Evolutionary conservation across 2,797 vertebrate species (phyloP).

Genomic region (Danio jaintianensis): DNA sequence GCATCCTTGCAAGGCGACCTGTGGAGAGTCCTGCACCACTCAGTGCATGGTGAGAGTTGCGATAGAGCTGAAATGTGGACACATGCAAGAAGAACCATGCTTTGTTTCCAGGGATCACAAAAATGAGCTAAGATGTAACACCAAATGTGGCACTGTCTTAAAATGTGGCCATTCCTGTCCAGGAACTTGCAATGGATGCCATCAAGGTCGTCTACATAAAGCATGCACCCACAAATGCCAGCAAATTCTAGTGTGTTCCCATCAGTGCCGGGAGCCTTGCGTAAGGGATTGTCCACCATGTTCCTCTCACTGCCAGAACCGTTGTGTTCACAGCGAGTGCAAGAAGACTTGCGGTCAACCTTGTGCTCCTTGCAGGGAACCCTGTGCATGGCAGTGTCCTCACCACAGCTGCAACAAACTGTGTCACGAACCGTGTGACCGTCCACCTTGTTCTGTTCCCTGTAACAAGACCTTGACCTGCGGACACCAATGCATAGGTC

Average conservation of each 20-base stretch:
- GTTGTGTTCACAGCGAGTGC: conserved; percentile 89
- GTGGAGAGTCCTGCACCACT: conserved; percentile 79
- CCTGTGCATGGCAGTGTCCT: conserved; percentile 86
- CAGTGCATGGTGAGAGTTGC: conserved; percentile 74
- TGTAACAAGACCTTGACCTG: conserved; percentile 82
- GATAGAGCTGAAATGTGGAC: conserved; percentile 83
- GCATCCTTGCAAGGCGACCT: conserved; percentile 80
- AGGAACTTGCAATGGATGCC: conserved; percentile 84
- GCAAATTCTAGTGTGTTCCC: conserved; percentile 86
- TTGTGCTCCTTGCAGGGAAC: conserved; percentile 86
- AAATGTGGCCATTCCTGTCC: conserved; percentile 85
- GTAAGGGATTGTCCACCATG: conserved; percentile 86
- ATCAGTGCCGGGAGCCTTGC: conserved; percentile 86
- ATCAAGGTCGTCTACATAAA: conserved; percentile 85
- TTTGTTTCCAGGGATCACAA: conserved; percentile 46
- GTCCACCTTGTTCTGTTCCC: conserved; percentile 83
- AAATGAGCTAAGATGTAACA: conserved; percentile 68
- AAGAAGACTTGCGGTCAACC: conserved; percentile 82
- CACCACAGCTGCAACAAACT: conserved; percentile 86
- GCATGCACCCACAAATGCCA: conserved; percentile 78
- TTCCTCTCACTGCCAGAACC: conserved; percentile 82
- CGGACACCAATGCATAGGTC: conserved; percentile 87
- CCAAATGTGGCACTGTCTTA: conserved; percentile 74
- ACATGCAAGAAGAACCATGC: conserved; percentile 80
- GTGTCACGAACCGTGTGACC: conserved; percentile 89